phyloP scores from a whole-genome alignment of 2,888 invertebrate genomes.

The Drosophila barbarae region DNA sequence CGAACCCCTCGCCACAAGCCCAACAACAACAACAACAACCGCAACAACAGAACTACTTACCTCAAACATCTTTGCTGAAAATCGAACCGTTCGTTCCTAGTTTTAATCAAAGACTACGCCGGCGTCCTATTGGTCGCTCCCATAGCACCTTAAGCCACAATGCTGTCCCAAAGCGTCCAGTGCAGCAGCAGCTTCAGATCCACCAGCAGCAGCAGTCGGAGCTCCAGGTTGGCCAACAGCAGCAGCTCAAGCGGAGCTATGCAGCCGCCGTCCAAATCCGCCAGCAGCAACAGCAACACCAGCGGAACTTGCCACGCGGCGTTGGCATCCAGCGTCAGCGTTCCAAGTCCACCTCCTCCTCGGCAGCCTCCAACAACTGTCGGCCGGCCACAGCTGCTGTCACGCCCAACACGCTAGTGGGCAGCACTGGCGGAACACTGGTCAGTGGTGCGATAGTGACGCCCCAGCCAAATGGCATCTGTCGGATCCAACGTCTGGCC shows the following conservation, averaged over 20 bases:
- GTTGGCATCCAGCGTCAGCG: conserved; percentile 63
- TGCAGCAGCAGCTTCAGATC: conserved; percentile 25
- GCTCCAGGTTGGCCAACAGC: conserved; percentile 40
- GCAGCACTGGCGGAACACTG: conserved; percentile 57
- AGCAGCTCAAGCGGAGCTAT: conserved; percentile 60
- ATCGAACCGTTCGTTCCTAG: conserved; percentile 80
- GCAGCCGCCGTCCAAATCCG: conserved; percentile 55
- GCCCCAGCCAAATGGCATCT: conserved; percentile 78
- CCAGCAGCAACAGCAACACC: conserved; percentile 50
- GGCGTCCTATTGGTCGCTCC: conserved; percentile 78
- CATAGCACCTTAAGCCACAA: conserved; percentile 79
- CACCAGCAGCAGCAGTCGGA: conserved; percentile 48
- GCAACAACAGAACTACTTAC: conserved; percentile 71
- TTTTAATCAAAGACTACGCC: conserved; percentile 76
- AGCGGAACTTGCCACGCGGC: conserved; percentile 51
- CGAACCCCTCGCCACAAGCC: conserved; percentile 32
- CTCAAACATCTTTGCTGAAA: conserved; percentile 79
- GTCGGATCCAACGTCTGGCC: conserved; percentile 85
- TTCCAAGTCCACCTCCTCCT: conserved; percentile 75
- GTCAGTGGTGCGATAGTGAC: conserved; percentile 69
- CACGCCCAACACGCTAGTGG: conserved; percentile 54
- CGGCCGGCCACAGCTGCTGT: conserved; percentile 60
- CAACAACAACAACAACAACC: conserved; percentile 42
- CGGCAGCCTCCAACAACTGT: conserved; percentile 68
- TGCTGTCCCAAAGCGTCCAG: conserved; percentile 67